phyloP scores from a whole-genome alignment of 2,113 vertebrate genomes.

The Hippocampus zosterae region DNA sequence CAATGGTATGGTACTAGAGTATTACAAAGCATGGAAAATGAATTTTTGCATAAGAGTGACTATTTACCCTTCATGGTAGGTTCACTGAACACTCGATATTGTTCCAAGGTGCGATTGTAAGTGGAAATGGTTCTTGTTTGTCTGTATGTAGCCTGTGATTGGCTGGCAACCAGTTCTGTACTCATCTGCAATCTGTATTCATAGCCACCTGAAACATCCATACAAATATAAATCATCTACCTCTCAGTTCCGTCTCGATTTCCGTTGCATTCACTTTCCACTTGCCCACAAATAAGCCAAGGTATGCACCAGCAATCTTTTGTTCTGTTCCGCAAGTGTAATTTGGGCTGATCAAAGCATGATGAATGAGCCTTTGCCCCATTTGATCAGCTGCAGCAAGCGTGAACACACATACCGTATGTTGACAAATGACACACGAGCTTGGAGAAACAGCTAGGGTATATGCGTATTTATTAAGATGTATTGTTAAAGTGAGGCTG shows the following conservation, averaged over 20 bases:
- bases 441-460: slow-evolving; percentile 44
- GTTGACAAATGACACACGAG: slow-evolving; percentile 41
- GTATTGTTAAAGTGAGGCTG: slow-evolving; percentile 49
- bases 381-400: slow-evolving; percentile 17
- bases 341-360: slow-evolving; percentile 53
- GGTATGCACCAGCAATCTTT: slow-evolving; percentile 33
- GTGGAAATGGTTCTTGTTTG: too few species aligned
- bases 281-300: not conserved
- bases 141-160: not conserved
- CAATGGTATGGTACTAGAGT: not conserved
- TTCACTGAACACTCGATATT: too few species aligned
- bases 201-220: not conserved
- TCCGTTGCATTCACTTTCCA: slow-evolving; percentile 10
- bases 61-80: not conserved
- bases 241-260: not conserved
- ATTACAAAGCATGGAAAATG: not conserved
- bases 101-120: too few species aligned
- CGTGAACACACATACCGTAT: slow-evolving; percentile 15
- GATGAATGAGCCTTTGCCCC: slow-evolving; percentile 39
- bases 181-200: not conserved
- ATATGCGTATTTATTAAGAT: slow-evolving; percentile 53
- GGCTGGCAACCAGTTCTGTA: not conserved
- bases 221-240: not conserved
- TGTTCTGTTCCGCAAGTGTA: slow-evolving; percentile 44
- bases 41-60: not conserved